These are phyloP conservation scores for Hormaphis cornu DNA, from an alignment of 1,140 invertebrate genomes.

Conservation along the genomic window DNA sequence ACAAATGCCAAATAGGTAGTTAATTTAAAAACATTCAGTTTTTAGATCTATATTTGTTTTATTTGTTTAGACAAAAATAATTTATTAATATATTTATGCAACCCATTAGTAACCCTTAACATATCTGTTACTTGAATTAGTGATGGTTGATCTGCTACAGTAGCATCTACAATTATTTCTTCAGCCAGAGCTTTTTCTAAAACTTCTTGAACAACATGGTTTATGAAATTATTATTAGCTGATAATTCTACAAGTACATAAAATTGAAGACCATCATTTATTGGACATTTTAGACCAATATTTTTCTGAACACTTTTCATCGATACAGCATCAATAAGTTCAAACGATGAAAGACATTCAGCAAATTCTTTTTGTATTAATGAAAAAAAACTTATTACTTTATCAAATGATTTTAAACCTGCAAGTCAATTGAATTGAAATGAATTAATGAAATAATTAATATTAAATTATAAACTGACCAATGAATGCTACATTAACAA, in stretches of 20 bases:
- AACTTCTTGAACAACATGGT: constrained; percentile 85
- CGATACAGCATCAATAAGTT: constrained; percentile 74
- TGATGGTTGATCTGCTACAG: constrained; percentile 63
- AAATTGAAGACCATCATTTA: constrained; percentile 57
- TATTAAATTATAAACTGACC: constrained; percentile 48
- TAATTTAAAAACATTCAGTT: no score
- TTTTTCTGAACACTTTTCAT: constrained; percentile 44
- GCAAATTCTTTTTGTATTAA: constrained; percentile 63
- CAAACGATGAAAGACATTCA: constrained; percentile 88
- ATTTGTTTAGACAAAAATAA: no score
- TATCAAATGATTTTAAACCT: constrained; percentile 66
- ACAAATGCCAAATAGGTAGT: no score
- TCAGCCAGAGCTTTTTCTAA: constrained; percentile 61
- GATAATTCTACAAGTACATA: constrained; percentile 88
- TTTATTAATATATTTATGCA: not conserved
- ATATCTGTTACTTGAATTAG: constrained; percentile 56
- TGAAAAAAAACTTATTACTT: constrained; percentile 64
- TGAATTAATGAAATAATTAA: constrained; percentile 1
- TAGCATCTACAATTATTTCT: constrained; percentile 70
- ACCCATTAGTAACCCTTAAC: not conserved
- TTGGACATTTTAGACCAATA: constrained; percentile 35
- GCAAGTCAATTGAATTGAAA: constrained; percentile 35
- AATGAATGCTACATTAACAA: constrained; percentile 75
- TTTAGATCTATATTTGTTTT: constrained; percentile 3
- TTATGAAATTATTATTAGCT: constrained; percentile 50